phyloP scores from a whole-genome alignment of 2,113 vertebrate genomes.

The Orycteropus afer region DNA sequence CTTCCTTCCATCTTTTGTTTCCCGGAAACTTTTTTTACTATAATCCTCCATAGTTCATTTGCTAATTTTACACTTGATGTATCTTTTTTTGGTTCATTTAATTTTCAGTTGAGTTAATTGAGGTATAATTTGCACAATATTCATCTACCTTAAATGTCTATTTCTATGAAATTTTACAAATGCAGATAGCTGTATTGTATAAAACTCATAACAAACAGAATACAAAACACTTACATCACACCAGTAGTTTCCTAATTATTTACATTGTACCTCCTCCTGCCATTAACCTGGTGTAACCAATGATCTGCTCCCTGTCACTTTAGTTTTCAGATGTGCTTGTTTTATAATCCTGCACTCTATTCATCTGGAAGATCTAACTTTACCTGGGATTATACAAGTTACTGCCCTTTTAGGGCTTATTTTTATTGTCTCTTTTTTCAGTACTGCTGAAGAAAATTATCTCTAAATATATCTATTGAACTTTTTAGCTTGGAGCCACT shows the following conservation, averaged over 20 bases:
- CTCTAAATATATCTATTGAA: background rate
- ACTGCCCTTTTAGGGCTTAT: background rate
- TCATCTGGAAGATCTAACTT: background rate
- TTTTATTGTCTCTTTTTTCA: constrained; percentile 47
- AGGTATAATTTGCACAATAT: background rate
- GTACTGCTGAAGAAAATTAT: background rate
- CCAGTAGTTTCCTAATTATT: background rate
- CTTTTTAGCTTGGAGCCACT: background rate
- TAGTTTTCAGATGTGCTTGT: background rate
- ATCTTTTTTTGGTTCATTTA: background rate
- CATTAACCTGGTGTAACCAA: background rate
- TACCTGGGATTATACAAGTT: background rate
- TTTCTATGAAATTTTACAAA: background rate
- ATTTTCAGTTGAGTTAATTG: background rate
- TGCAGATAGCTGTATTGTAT: background rate
- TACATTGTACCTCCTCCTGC: rapidly evolving
- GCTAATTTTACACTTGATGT: background rate
- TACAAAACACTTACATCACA: background rate
- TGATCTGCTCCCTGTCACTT: background rate
- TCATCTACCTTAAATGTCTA: background rate
- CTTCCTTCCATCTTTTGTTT: background rate
- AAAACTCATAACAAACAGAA: background rate
- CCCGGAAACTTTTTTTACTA: background rate
- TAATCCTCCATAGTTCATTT: background rate
- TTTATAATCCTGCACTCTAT: background rate